phyloP scores from a whole-genome alignment of 2,888 invertebrate genomes.

The Ectemnius lituratus region DNA sequence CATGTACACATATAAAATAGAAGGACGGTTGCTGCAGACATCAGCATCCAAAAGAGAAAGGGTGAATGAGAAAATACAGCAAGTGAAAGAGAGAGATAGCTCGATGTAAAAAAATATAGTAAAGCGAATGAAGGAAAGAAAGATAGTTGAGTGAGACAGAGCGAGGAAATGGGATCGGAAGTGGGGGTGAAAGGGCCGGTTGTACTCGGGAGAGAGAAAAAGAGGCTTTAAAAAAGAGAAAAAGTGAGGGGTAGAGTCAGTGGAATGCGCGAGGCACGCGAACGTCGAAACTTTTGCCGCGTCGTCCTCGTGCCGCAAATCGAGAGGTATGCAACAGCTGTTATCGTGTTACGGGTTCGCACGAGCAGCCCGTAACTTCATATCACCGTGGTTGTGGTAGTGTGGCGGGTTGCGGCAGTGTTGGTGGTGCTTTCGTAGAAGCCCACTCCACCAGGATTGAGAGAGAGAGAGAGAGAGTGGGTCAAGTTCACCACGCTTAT shows the following conservation, averaged over 20 bases:
- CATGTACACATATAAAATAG: background rate
- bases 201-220: background rate
- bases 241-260: background rate
- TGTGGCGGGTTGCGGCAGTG: constrained; percentile 5
- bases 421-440: constrained; percentile 34
- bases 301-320: constrained; percentile 54
- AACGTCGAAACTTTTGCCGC: constrained; percentile 71
- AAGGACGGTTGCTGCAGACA: constrained; percentile 14
- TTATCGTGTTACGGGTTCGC: constrained; percentile 75
- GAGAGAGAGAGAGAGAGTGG: constrained; percentile 58
- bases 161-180: constrained; percentile 6
- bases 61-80: constrained; percentile 8
- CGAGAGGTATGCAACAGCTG: constrained; percentile 72
- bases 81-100: constrained; percentile 26
- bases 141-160: background rate
- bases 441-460: constrained; percentile 53
- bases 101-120: background rate
- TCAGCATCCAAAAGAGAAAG: constrained; percentile 14
- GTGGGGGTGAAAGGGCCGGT: background rate
- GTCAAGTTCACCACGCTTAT: constrained; percentile 76
- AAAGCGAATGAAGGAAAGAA: constrained; percentile 8
- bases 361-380: constrained; percentile 75
- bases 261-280: constrained; percentile 48
- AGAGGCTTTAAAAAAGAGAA: constrained; percentile 5
- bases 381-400: constrained; percentile 64